Evolutionary conservation across 2,797 vertebrate species (phyloP).

Genomic region (Tenualosa thibaudeaui): DNA sequence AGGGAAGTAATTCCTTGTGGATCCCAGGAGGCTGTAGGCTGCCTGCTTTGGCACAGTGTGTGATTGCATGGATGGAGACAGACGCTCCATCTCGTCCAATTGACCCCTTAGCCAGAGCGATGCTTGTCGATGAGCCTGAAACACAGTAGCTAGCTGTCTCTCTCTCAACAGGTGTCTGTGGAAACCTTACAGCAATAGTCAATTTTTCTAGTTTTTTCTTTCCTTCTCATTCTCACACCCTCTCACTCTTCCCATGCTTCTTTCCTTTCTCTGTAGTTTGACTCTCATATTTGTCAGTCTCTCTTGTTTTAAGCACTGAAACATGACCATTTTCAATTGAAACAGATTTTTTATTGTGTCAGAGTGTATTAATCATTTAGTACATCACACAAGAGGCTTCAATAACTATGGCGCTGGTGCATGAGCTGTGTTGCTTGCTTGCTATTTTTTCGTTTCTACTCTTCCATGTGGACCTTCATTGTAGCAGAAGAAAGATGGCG

Average conservation of each 20-base stretch:
- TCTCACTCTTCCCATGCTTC: background rate
- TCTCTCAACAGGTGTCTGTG: constrained; percentile 22
- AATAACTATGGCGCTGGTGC: background rate
- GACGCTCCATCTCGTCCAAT: constrained; percentile 25
- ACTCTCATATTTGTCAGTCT: background rate
- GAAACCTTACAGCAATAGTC: constrained; percentile 12
- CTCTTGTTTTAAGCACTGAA: background rate
- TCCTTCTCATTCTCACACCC: background rate
- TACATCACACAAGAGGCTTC: background rate
- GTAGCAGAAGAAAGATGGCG: background rate
- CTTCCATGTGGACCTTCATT: background rate
- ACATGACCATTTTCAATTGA: background rate
- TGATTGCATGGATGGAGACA: constrained; percentile 24
- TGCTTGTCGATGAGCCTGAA: constrained; percentile 8
- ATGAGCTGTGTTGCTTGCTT: background rate
- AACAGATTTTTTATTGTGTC: background rate
- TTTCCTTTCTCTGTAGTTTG: background rate
- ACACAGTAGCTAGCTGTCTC: background rate
- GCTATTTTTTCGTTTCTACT: background rate
- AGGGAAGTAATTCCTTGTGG: constrained; percentile 4
- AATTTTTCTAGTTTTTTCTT: background rate
- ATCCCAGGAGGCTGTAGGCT: background rate
- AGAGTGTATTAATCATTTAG: background rate
- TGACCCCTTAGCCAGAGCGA: constrained; percentile 12
- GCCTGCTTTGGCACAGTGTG: background rate